phyloP scores from a whole-genome alignment of 2,888 invertebrate species.

The Rotaria sp. region DNA sequence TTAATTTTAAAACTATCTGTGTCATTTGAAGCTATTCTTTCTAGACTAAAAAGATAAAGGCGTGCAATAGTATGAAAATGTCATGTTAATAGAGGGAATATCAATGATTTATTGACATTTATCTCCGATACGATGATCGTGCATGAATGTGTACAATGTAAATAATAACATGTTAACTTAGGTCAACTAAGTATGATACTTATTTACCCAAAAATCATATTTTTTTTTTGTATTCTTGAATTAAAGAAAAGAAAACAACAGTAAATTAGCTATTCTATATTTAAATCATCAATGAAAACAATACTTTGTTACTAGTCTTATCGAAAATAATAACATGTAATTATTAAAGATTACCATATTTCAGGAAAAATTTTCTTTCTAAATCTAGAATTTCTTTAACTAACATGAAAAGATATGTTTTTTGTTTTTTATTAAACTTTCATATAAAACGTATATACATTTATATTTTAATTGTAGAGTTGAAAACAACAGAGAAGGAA shows the following conservation, averaged over 20 bases:
- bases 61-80: background rate
- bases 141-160: background rate
- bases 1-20: background rate
- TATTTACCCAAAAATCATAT: background rate
- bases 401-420: background rate
- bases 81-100: background rate
- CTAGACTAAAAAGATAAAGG: background rate
- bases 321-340: too few species aligned
- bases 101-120: conserved; percentile 1
- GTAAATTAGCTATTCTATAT: too few species aligned
- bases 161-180: background rate
- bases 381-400: background rate
- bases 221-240: too few species aligned
- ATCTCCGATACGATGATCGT: background rate
- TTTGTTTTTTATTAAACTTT: too few species aligned
- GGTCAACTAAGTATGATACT: background rate
- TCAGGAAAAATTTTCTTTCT: too few species aligned
- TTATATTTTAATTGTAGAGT: background rate
- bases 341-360: too few species aligned
- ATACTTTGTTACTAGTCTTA: background rate
- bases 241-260: too few species aligned
- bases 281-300: background rate
- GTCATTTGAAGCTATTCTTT: background rate
- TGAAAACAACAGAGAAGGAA: background rate
- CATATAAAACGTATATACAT: too few species aligned